Evolutionary conservation across 64 coral and sea anemone genomes (phyloP).

Genomic region (Pachyseris speciosa): DNA sequence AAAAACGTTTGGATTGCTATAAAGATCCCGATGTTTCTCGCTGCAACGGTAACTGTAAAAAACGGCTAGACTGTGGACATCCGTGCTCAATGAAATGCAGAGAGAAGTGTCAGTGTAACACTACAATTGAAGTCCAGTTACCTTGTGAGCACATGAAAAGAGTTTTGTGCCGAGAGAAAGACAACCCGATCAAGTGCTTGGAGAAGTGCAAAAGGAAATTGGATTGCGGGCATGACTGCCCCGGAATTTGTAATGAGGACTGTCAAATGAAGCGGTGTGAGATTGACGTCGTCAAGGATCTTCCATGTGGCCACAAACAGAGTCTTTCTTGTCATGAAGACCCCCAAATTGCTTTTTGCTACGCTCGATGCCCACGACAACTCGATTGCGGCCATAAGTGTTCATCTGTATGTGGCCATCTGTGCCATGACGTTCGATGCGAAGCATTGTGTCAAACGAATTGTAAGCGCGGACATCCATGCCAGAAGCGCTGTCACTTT

Average conservation of each 20-base stretch:
- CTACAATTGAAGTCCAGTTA: neutral
- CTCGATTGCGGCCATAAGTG: conserved; percentile 51
- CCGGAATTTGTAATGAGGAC: conserved; percentile 10
- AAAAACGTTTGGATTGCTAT: conserved; percentile 35
- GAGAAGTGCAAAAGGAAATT: neutral
- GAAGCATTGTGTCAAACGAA: neutral
- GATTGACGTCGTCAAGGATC: neutral
- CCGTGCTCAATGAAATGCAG: conserved; percentile 34
- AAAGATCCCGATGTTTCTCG: neutral
- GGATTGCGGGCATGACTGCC: conserved; percentile 55
- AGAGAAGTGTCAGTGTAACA: neutral
- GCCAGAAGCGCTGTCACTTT: conserved; percentile 9
- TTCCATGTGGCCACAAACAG: conserved; percentile 68
- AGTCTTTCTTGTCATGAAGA: neutral
- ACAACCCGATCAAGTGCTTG: neutral
- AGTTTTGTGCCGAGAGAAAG: conserved; percentile 1
- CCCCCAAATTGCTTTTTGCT: conserved; percentile 1
- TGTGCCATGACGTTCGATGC: neutral
- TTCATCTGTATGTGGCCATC: neutral
- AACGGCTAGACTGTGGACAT: conserved; percentile 64
- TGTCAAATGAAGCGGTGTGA: conserved; percentile 8
- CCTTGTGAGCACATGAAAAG: neutral
- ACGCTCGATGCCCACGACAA: neutral
- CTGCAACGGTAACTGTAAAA: conserved; percentile 13
- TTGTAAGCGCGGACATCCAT: conserved; percentile 27